Evolutionary conservation across 1,140 invertebrate genomes (phyloP).

Genomic region (Ectropis grisescens): DNA sequence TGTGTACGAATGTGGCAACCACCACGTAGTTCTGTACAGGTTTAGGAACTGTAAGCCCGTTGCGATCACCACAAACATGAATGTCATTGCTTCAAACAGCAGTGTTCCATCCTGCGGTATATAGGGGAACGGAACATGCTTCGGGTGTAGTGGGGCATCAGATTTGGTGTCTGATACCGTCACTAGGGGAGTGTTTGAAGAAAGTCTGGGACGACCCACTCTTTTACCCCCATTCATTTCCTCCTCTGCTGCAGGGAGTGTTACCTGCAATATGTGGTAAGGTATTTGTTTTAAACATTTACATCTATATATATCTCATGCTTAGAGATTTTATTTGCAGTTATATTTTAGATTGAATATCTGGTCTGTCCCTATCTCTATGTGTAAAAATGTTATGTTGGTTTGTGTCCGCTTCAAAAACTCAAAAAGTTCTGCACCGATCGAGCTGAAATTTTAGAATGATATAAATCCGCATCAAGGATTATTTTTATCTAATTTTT

Average conservation of each 20-base stretch:
- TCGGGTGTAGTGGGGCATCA: constrained; percentile 68
- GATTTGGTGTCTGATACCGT: constrained; percentile 20
- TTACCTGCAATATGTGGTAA: constrained; percentile 27
- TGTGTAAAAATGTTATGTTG: no score
- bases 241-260: constrained; percentile 29
- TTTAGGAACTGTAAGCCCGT: constrained; percentile 91
- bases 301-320: no score
- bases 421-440: no score
- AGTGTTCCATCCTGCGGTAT: constrained; percentile 87
- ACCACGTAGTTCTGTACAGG: constrained; percentile 97
- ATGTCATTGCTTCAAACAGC: constrained; percentile 89
- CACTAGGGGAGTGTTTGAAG: constrained; percentile 9
- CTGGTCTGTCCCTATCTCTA: no score
- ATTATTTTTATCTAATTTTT: no score
- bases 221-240: constrained; percentile 36
- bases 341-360: no score
- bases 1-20: constrained; percentile 93
- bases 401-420: no score
- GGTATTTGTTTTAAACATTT: no score
- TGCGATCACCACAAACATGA: constrained; percentile 82
- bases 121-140: constrained; percentile 88
- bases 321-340: no score
- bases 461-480: no score
- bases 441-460: no score
- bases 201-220: constrained; percentile 18